phyloP scores from a whole-genome alignment of 2,113 vertebrate species.

The Merops nubicus region DNA sequence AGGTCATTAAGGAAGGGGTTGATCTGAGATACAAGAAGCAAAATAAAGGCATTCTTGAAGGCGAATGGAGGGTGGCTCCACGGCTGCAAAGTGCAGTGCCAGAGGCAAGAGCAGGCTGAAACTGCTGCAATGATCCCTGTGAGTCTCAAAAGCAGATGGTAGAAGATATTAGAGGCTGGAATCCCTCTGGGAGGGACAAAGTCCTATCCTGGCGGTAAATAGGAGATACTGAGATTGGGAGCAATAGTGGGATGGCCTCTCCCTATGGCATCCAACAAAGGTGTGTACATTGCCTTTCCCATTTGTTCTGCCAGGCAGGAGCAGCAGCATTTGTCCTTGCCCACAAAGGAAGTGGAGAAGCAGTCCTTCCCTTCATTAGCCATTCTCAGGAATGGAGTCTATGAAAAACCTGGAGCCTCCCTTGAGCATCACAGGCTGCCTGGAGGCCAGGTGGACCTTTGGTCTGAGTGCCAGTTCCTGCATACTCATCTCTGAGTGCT shows the following conservation, averaged over 20 bases:
- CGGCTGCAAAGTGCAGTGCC: neutral
- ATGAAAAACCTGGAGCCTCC: neutral
- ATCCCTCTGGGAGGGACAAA: constrained; percentile 14
- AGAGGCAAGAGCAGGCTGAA: neutral
- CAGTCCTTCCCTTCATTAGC: neutral
- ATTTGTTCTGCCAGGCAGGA: constrained; percentile 52
- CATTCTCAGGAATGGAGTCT: constrained; percentile 28
- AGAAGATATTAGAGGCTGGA: constrained; percentile 11
- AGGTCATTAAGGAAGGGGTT: neutral
- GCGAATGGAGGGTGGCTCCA: neutral
- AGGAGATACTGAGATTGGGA: neutral
- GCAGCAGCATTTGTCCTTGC: constrained; percentile 54
- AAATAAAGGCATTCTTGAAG: neutral
- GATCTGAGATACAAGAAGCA: neutral
- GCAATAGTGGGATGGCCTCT: neutral
- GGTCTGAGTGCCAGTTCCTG: neutral
- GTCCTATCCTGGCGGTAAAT: neutral
- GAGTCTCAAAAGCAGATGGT: constrained; percentile 4
- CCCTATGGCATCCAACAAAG: neutral
- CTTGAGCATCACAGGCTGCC: neutral
- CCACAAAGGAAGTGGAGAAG: constrained; percentile 44
- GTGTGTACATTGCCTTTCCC: neutral
- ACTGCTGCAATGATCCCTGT: neutral
- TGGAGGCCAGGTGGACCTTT: constrained; percentile 11
- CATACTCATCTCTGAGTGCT: neutral